These are phyloP conservation scores for Numenius phaeopus DNA, from an alignment of 2,797 vertebrate genomes.

Conservation along the genomic window DNA sequence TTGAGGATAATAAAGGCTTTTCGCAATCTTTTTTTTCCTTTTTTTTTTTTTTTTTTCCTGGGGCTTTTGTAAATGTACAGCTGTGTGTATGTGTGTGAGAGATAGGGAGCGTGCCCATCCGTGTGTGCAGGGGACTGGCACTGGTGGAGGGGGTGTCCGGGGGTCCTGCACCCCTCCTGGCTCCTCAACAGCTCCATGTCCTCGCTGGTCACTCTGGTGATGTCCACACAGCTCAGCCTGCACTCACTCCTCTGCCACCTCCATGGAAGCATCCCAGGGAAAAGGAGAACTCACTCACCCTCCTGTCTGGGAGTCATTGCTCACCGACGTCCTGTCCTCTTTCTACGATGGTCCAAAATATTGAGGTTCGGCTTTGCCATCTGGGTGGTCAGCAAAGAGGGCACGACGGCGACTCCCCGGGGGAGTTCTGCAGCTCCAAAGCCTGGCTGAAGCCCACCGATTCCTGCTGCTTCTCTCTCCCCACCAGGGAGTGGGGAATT, in stretches of 20 bases:
- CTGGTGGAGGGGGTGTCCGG: fast-evolving
- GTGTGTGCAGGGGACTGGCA: fast-evolving
- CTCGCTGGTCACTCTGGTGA: fast-evolving
- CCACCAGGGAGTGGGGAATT: neutral
- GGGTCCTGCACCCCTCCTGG: neutral
- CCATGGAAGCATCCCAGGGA: neutral
- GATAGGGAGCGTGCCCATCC: neutral
- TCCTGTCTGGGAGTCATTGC: fast-evolving
- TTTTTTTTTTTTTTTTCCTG: neutral
- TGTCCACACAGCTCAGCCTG: neutral
- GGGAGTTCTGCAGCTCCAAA: neutral
- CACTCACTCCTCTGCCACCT: fast-evolving
- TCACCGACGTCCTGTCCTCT: fast-evolving
- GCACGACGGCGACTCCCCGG: fast-evolving
- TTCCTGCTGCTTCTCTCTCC: neutral
- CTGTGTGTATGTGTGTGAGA: neutral
- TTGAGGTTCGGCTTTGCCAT: neutral
- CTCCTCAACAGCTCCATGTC: neutral
- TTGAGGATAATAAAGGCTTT: constrained; percentile 50
- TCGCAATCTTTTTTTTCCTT: neutral
- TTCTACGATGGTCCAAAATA: neutral
- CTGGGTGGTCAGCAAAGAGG: neutral
- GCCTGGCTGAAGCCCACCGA: neutral
- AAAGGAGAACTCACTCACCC: neutral
- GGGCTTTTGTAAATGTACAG: neutral